Conservation (phyloP, 2,113 vertebrate genomes). For the Otocyon megalotis region DNA sequence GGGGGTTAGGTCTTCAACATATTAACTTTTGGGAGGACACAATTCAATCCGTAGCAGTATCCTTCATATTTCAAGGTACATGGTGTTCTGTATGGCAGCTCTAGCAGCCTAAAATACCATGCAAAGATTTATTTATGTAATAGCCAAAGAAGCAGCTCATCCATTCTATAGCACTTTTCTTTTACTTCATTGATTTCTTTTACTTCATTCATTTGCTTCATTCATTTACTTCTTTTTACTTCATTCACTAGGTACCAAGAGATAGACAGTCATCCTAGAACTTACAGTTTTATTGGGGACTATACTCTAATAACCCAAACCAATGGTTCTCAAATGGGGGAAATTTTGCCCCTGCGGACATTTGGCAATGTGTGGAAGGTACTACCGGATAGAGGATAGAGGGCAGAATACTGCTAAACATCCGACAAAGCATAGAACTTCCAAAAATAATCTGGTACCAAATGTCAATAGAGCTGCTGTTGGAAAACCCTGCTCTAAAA, state of each 20-base stretch:
- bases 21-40: neutral
- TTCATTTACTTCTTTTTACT: neutral
- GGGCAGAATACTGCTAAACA: neutral
- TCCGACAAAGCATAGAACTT: neutral
- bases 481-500: neutral
- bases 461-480: fast-evolving
- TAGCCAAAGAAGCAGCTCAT: neutral
- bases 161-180: neutral
- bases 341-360: neutral
- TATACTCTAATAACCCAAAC: neutral
- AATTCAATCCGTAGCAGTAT: neutral
- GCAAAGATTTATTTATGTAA: neutral
- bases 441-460: neutral
- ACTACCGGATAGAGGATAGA: neutral
- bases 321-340: neutral
- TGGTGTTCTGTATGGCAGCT: neutral
- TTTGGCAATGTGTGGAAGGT: neutral
- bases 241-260: neutral
- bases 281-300: neutral
- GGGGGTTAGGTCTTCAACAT: neutral
- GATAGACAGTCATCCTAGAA: neutral
- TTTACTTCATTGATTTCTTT: neutral
- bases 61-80: neutral
- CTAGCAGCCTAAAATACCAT: neutral
- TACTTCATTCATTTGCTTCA: neutral